Conservation (phyloP, 2,113 vertebrate genomes). For the Daphoenositta chrysoptera region DNA sequence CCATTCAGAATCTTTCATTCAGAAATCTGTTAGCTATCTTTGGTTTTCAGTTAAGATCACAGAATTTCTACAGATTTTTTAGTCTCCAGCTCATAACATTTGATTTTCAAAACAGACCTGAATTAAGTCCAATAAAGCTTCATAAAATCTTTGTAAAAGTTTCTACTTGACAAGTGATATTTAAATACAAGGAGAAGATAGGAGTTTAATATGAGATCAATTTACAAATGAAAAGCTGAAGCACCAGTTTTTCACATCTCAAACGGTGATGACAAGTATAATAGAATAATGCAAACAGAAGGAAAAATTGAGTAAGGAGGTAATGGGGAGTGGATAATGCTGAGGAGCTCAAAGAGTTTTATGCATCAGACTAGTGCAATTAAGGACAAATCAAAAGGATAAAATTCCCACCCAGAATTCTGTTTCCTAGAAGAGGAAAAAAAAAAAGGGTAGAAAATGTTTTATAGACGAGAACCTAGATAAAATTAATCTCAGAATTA, state of each 20-base stretch:
- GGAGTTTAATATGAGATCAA: background rate
- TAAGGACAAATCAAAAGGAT: background rate
- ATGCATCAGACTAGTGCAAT: background rate
- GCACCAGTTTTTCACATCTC: background rate
- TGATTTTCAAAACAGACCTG: background rate
- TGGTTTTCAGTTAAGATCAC: background rate
- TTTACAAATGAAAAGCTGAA: background rate
- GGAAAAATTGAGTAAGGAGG: background rate
- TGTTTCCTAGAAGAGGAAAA: background rate
- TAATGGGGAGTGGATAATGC: background rate
- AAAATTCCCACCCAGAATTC: background rate
- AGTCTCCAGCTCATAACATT: background rate
- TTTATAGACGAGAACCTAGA: background rate
- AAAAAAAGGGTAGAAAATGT: background rate
- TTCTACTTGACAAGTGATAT: background rate
- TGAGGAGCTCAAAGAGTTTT: background rate
- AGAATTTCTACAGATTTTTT: background rate
- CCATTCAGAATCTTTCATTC: background rate
- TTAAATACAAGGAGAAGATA: background rate
- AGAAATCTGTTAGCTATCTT: background rate
- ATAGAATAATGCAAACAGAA: background rate
- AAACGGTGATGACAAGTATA: background rate
- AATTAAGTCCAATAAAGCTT: background rate
- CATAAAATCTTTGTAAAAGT: background rate
- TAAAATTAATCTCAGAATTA: background rate